These are phyloP conservation scores for Diachasmimorpha longicaudata DNA, from an alignment of 1,140 invertebrate genomes.

Conservation along the genomic window DNA sequence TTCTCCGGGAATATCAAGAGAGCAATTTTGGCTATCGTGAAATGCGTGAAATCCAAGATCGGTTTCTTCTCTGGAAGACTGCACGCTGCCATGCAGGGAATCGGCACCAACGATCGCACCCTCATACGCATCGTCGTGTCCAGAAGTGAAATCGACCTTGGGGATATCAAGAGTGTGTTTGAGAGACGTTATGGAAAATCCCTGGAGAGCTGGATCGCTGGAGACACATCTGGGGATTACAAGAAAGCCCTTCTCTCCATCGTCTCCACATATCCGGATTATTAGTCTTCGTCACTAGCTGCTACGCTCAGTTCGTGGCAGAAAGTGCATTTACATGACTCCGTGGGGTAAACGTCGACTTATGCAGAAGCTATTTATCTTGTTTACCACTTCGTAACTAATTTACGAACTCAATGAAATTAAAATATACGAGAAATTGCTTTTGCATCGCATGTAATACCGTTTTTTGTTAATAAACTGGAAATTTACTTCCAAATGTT, in stretches of 20 bases:
- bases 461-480: too few species aligned
- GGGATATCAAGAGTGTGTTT: conserved; percentile 89
- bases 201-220: conserved; percentile 81
- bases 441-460: too few species aligned
- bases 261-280: conserved; percentile 68
- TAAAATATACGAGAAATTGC: too few species aligned
- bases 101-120: conserved; percentile 89
- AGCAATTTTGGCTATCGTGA: conserved; percentile 75
- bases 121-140: conserved; percentile 89
- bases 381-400: too few species aligned
- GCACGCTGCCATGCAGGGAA: conserved; percentile 86
- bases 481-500: too few species aligned
- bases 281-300: not conserved
- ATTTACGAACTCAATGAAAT: too few species aligned
- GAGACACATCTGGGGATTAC: conserved; percentile 91
- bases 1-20: conserved; percentile 74
- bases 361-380: too few species aligned
- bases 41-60: conserved; percentile 89
- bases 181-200: conserved; percentile 84
- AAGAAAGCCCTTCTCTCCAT: conserved; percentile 84
- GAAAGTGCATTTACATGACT: too few species aligned
- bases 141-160: conserved; percentile 91
- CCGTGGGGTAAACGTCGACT: too few species aligned
- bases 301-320: too few species aligned
- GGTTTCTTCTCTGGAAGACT: conserved; percentile 92